Evolutionary conservation across 2,797 vertebrate species (phyloP), one percentile per base, ranked within the genome.

Genomic region (Scolopax rusticola): DNA sequence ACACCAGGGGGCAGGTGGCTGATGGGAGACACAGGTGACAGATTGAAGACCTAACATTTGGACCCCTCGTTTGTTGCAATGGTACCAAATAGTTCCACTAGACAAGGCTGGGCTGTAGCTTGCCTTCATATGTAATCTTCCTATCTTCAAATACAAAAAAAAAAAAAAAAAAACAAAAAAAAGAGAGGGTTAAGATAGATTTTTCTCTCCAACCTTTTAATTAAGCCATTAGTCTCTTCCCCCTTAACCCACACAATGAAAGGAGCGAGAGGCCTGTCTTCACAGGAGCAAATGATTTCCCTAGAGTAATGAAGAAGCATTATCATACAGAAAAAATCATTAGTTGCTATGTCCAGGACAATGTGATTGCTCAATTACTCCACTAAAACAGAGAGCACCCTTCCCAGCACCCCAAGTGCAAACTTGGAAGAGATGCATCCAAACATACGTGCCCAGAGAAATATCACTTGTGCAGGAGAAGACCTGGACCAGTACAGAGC

Each of bases 281-380:
- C 77, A 74, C 54, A 79, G 87, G 59, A 96, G 93, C 91, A 95
- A 87, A 77, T 95, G 89, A 96, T 96, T 96, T 96, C 93, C 85
- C 94, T 61, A 86, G 94, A 95, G 93, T 95, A 97, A 96, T 91
- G 91, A 96, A 96, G 94, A 88, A 20, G 4, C 85, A 96, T 95
- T 97, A 95, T 93, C 92, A 96, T 92, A 94, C 70, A 92, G 94
- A 84, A 91, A 89, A 91, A 96, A 71, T 91, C 92, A 88, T 92
- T 86, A 92, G 87, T 93, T 91, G 89, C 89, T 84, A 5, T 30
- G 87, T 93, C 91, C 96, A 91, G 94, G 79, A 78, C 94, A 88
- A 91, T 17, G 38, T 10, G 2, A 95, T 77, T 84, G 90, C 93
- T 95, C 90, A 84, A 91, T 93, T 94, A 86, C 70, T 79, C 74